Percentiles rank a stretch among this genome's conserved stretches.
phyloP scores from a whole-genome alignment of 1,140 invertebrate genomes.

The Drosophila serrata region DNA sequence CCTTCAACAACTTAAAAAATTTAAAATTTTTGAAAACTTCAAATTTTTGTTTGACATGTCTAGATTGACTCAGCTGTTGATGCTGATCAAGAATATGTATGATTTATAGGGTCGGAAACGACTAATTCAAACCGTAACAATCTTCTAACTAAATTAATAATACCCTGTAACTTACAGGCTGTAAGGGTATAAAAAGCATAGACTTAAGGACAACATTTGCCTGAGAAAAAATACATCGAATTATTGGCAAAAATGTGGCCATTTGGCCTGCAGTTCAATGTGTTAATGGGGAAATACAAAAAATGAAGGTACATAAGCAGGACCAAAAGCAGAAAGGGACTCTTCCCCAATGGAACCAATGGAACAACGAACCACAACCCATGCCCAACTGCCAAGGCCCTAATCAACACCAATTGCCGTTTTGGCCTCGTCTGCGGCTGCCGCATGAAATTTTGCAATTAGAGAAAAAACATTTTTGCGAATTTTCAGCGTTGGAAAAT shows the following conservation, averaged over 20 bases:
- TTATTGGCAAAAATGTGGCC: constrained; percentile 17
- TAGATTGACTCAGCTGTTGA: too few species aligned
- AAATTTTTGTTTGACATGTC: too few species aligned
- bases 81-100: too few species aligned
- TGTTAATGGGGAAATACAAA: not conserved
- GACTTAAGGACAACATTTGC: not conserved
- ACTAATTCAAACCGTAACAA: too few species aligned
- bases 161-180: too few species aligned
- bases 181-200: too few species aligned
- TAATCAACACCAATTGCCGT: constrained; percentile 73
- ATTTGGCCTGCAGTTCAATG: not conserved
- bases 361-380: not conserved
- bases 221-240: constrained; percentile 14
- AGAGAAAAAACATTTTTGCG: constrained; percentile 60
- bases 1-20: too few species aligned
- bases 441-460: constrained; percentile 70
- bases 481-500: constrained; percentile 42
- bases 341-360: not conserved
- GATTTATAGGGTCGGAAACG: too few species aligned
- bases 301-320: not conserved
- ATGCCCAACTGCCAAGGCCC: constrained; percentile 26
- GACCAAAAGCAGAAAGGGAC: not conserved
- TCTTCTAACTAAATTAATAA: too few species aligned
- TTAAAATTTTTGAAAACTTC: too few species aligned
- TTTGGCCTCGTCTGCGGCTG: constrained; percentile 33